Evolutionary conservation across 2,888 invertebrate species (phyloP), one percentile per base, ranked within the genome.

Genomic region (Ecdyonurus torrentis): DNA sequence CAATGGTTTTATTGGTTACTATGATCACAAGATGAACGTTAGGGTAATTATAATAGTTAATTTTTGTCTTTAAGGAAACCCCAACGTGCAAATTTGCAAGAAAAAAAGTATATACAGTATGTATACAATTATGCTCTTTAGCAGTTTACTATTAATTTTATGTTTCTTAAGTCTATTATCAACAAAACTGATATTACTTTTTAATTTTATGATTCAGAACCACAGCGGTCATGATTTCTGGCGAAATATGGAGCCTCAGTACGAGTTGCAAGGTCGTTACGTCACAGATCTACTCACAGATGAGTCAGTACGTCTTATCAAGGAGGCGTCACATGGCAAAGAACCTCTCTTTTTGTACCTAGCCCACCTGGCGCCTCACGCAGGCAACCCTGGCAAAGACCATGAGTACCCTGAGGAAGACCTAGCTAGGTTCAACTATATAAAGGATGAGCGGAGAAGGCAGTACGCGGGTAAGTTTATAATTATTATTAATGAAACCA

Each of bases 261-360:
- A 71, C 68, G 73, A 74, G 63, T 67, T 71, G 37, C 72, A 70
- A 65, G 77, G 77, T 1, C 69, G 72, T 24, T 79, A 79, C 67
- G 74, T 77, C 1, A 79, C 79, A 0, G 74, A 76, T 65, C 64
- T 79, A 18, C 79, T 78, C 66, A 77, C 78, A 0, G 69, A 72
- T 3, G 76, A 77, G 67, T 77, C 79, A 0, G 73, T 74, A 10
- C 67, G 69, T 10, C 68, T 78, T 23, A 77, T 80, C 58, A 64
- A 70, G 5, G 55, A 5, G 5, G 55, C 55, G n/a, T 5, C 55
- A 10, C 37, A 5, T 10, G 37, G 7, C 7, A 22, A 55, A 15
- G 22, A 20, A 59, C 59, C 59, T 7, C 18, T 59, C 19, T 59
- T 59, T 22, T 7, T 59, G 25, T n/a, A 15, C 7, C 15, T 59